These are phyloP conservation scores for Morone saxatilis DNA, from an alignment of 2,113 vertebrate species.

Conservation along the genomic window DNA sequence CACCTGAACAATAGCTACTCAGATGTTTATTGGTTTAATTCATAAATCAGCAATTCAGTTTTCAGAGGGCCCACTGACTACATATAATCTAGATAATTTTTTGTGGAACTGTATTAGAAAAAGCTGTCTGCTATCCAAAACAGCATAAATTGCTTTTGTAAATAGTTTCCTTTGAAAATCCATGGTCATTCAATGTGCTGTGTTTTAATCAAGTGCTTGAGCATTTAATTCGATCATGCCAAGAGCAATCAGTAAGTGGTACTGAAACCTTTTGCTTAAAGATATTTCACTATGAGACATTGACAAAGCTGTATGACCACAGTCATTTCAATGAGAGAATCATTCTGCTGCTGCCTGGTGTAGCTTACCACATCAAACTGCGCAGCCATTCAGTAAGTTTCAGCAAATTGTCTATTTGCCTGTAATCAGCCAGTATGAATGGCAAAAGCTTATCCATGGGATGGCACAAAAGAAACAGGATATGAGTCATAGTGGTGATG, in stretches of 20 bases:
- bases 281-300: neutral
- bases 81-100: neutral
- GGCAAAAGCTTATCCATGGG: constrained; percentile 15
- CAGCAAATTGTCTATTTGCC: constrained; percentile 1
- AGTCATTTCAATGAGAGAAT: constrained; percentile 4
- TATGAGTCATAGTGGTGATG: constrained; percentile 46
- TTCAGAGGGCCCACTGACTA: neutral
- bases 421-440: constrained; percentile 27
- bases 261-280: neutral
- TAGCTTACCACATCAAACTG: constrained; percentile 1
- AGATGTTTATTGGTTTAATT: neutral
- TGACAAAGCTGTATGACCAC: neutral
- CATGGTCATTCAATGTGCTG: neutral
- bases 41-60: constrained; percentile 7
- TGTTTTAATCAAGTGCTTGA: neutral
- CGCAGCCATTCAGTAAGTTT: constrained; percentile 17
- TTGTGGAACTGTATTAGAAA: neutral
- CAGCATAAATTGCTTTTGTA: neutral
- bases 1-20: neutral
- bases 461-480: constrained; percentile 53
- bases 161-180: too few species aligned
- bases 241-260: neutral
- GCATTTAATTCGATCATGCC: neutral
- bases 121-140: neutral
- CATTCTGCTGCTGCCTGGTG: neutral